phyloP scores from a whole-genome alignment of 2,113 vertebrate genomes.

The Sarotherodon lohbergeri region DNA sequence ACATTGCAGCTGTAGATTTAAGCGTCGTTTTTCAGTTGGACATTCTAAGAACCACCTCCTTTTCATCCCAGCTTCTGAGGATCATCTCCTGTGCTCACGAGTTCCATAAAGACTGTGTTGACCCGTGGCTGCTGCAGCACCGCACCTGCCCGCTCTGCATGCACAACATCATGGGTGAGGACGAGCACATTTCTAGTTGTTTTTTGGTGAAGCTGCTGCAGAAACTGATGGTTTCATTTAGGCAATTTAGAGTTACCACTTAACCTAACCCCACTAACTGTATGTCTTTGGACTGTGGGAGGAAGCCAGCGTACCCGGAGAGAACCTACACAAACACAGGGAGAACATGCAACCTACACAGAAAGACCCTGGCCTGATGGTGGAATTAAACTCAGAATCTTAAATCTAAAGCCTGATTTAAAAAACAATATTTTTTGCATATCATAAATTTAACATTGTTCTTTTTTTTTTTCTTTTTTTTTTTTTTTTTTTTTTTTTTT shows the following conservation, averaged over 20 bases:
- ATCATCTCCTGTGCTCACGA: conserved; percentile 95
- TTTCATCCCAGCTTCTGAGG: conserved; percentile 80
- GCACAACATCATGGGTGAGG: conserved; percentile 97
- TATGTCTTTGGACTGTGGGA: not conserved
- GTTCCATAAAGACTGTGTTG: conserved; percentile 93
- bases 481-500: too few relatives aligned
- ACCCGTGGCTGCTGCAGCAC: conserved; percentile 93
- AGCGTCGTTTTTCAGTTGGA: not conserved
- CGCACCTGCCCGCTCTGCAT: conserved; percentile 97
- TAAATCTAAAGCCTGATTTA: not conserved
- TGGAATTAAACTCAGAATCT: not conserved
- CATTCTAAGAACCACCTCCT: not conserved
- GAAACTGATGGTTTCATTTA: not conserved
- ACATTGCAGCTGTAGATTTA: not conserved
- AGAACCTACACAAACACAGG: not conserved
- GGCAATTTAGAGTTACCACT: not conserved
- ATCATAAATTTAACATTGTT: not conserved
- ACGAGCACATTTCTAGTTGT: not conserved
- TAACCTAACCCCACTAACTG: not conserved
- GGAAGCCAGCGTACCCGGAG: not conserved
- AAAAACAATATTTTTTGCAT: not conserved
- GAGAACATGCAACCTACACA: not conserved
- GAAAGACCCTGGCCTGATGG: not conserved
- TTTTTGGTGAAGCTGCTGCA: not conserved
- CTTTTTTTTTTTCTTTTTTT: too few relatives aligned